Evolutionary conservation across 1,140 invertebrate genomes (phyloP), one percentile per base, ranked within the genome.

Genomic region (Drosophila pallidifrons): DNA sequence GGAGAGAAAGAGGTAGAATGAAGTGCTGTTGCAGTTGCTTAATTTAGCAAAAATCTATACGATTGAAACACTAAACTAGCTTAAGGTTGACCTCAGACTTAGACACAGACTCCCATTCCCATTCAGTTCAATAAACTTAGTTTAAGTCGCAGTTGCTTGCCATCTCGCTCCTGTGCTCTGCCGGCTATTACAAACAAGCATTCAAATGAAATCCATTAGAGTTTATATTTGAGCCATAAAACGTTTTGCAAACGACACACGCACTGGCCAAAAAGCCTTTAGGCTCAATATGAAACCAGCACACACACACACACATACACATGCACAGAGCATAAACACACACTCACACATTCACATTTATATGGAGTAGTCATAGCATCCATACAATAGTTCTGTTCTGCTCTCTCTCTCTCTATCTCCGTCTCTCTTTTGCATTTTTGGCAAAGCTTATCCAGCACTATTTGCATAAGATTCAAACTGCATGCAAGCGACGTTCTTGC

Each of bases 401-500:
- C 43, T 60, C 58, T 49, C 59, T 66, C 54, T 45, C 28, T 57
- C 7, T 45, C 41, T 13, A 41, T 51, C 38, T n/a, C 3, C 5
- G 2, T 45, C 25, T 11, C 43, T 2, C 47, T 45, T 35, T 5
- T 11, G 38, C 38, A 28, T 55, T 46, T 63, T 65, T 61, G 45
- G 73, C 54, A 65, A 73, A 73, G 82, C 83, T 87, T 82, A 88
- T 81, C 82, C 83, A 69, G 78, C 89, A 88, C 78, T 89, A 88
- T 88, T 89, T 88, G 83, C 83, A 89, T 88, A 88, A 79, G 85
- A 88, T 88, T 81, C 74, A 83, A 88, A 89, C 77, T 88, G 80
- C 83, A 87, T 69, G 77, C 83, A 83, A 88, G 80, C 72, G 81
- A 67, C 79, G 70, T 72, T 80, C 68, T 81, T 63, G 47, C 20